Percentiles rank a stretch among this genome's conserved stretches.
Evolutionary conservation across 2,113 vertebrate genomes (phyloP).

Genomic region (Crotophaga sulcirostris): DNA sequence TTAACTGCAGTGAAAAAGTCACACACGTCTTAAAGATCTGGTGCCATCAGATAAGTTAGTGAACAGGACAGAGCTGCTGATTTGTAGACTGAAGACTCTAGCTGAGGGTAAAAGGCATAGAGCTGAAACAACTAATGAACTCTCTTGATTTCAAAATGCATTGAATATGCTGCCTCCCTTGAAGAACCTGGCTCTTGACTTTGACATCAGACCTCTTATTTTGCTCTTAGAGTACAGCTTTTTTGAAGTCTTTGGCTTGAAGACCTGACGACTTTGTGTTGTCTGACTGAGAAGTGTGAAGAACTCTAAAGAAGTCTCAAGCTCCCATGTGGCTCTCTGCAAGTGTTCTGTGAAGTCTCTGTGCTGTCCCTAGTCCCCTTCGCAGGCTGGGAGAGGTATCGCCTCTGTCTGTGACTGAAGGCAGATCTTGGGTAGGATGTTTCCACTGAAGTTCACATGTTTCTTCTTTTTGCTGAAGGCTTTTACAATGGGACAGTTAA

Average conservation of each 20-base stretch:
- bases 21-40: accelerated
- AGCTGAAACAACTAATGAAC: not conserved
- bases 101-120: not conserved
- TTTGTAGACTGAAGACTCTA: not conserved
- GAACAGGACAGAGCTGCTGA: not conserved
- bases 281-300: not conserved
- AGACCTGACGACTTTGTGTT: not conserved
- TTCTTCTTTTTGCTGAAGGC: not conserved
- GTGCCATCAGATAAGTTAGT: not conserved
- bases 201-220: not conserved
- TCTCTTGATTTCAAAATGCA: not conserved
- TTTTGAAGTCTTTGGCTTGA: not conserved
- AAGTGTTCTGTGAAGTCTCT: not conserved
- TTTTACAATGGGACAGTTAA: not conserved
- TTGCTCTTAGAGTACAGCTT: not conserved
- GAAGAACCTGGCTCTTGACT: not conserved
- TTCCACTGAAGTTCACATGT: not conserved
- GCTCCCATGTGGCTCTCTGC: not conserved
- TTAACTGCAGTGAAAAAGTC: not conserved
- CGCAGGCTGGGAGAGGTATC: not conserved
- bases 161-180: not conserved
- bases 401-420: not conserved
- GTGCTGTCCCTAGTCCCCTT: not conserved
- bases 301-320: not conserved
- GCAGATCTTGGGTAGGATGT: not conserved